Conservation (phyloP, 1,140 invertebrate species). For the Drosophila nigrodunni region DNA sequence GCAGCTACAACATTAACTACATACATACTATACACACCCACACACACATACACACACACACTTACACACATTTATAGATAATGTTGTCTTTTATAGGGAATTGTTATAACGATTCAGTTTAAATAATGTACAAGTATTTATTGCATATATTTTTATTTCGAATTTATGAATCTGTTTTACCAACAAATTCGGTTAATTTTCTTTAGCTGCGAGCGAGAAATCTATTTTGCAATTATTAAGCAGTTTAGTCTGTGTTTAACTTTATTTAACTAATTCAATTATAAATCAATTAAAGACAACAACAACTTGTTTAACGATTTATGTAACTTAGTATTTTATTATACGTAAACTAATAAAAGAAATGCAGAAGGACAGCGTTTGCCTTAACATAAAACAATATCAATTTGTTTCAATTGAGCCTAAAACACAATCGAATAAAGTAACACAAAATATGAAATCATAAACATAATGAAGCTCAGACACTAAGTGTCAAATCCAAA, state of each 20-base stretch:
- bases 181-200: slow-evolving; percentile 38
- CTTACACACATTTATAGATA: slow-evolving; percentile 74
- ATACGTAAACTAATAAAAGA: slow-evolving; percentile 84
- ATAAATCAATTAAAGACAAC: slow-evolving; percentile 61
- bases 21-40: slow-evolving; percentile 66
- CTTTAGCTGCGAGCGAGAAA: slow-evolving; percentile 60
- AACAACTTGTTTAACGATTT: slow-evolving; percentile 73
- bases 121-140: slow-evolving; percentile 65
- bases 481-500: neutral
- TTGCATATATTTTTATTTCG: slow-evolving; percentile 57
- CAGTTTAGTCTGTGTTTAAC: slow-evolving; percentile 59
- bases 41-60: slow-evolving; percentile 45
- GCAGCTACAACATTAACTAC: slow-evolving; percentile 60
- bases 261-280: slow-evolving; percentile 53
- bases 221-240: slow-evolving; percentile 58
- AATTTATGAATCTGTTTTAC: slow-evolving; percentile 47
- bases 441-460: neutral
- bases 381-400: slow-evolving; percentile 77
- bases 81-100: slow-evolving; percentile 84
- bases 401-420: slow-evolving; percentile 40
- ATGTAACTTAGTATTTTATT: slow-evolving; percentile 84
- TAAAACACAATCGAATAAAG: neutral
- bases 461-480: neutral
- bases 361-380: slow-evolving; percentile 84
- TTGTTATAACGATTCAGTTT: slow-evolving; percentile 72